Evolutionary conservation across 2,113 vertebrate genomes (phyloP), one percentile per base, ranked within the genome.

Genomic region (Mobula hypostoma): DNA sequence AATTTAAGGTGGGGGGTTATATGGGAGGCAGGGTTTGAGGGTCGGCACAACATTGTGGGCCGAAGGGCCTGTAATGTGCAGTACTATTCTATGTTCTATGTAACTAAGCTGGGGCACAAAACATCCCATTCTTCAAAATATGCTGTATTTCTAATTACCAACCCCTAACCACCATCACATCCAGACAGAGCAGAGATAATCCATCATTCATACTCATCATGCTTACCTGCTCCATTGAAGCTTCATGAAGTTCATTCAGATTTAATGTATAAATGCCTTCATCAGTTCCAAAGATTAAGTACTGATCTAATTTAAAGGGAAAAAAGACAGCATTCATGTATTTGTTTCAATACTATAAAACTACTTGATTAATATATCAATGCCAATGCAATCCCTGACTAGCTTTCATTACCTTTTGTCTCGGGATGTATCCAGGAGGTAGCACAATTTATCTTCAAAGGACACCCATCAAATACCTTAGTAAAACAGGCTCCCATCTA

Each of bases 401-500:
- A 79, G 12, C 7, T 19, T 80, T 94, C 5, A 85, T 94, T 96
- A 99, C 99, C 99, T 98, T 99, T 99, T 94, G 98, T 99, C 94
- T 99, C 99, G 82, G 99, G 99, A 95, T 99, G 98, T 95, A 99
- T 99, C 99, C 99, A 99, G 0, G 99, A 99, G 0, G 99, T 99
- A 94, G 99, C 99, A 97, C 99, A 99, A 96, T 98, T 99, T 95
- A 99, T 99, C 96, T 99, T 99, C 96, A 99, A 97, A 94, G 99
- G 99, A 94, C 99, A 99, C 77, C 99, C 99, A 95, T 99, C 98
- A 96, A 99, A 99, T 94, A 99, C 99, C 97, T 99, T 99, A 77
- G 99, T 99, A 96, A 99, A 99, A 95, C 99, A 99, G 0, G 99
- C 99, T 95, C 99, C 99, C 99, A 99, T 99, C 99, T 99, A 97